Evolutionary conservation across 2,113 vertebrate genomes (phyloP).

Genomic region (Pleuronectes platessa): DNA sequence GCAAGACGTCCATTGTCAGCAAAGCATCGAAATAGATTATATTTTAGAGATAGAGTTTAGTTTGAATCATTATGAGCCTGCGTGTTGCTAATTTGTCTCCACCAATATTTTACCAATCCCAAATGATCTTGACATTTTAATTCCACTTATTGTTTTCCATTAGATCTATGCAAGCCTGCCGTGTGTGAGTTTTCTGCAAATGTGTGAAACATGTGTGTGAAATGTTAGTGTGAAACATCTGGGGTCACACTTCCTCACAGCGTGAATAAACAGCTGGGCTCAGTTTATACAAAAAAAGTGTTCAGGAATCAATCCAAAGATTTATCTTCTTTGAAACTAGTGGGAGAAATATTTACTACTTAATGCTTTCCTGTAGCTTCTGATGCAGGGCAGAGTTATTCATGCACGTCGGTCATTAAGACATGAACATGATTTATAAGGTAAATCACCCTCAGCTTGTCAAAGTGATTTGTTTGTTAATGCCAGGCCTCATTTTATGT

Average conservation of each 20-base stretch:
- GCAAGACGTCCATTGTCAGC: not conserved
- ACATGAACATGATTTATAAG: not conserved
- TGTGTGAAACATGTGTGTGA: too few relatives aligned
- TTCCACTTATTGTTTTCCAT: not conserved
- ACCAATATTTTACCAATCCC: not conserved
- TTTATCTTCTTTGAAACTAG: not conserved
- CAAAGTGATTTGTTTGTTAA: conserved; percentile 6
- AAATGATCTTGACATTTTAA: not conserved
- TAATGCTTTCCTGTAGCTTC: too few relatives aligned
- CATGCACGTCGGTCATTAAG: not conserved
- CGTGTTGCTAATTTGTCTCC: not conserved
- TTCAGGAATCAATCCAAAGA: too few relatives aligned
- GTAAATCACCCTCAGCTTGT: not conserved
- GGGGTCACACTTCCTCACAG: too few relatives aligned
- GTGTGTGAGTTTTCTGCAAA: not conserved
- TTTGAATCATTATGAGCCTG: not conserved
- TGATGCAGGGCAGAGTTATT: too few relatives aligned
- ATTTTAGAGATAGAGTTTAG: too few relatives aligned
- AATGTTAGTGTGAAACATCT: too few relatives aligned
- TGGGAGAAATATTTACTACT: not conserved
- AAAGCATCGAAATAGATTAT: not conserved
- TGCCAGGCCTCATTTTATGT: not conserved
- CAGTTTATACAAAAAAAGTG: too few relatives aligned
- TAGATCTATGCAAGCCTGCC: not conserved
- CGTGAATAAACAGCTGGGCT: too few relatives aligned